These are phyloP conservation scores for Bombus vancouverensis DNA, from an alignment of 1,140 invertebrate species.

Conservation along the genomic window DNA sequence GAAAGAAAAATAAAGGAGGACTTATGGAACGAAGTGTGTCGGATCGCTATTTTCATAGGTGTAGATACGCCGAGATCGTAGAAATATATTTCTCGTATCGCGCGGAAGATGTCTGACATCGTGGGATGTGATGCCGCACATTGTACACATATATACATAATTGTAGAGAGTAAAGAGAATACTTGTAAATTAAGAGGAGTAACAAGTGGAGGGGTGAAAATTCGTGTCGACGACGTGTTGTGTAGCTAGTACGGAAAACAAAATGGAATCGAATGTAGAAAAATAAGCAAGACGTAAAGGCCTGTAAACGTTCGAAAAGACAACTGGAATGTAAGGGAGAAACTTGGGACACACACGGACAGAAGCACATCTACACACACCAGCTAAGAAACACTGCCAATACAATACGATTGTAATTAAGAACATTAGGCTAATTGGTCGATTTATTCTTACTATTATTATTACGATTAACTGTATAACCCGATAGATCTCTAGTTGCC, in stretches of 20 bases:
- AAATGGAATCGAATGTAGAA: background rate
- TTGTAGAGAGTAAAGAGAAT: constrained; percentile 52
- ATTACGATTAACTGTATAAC: constrained; percentile 64
- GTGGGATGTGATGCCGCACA: constrained; percentile 37
- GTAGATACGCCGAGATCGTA: constrained; percentile 33
- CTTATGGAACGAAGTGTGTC: constrained; percentile 12
- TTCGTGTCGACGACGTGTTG: constrained; percentile 50
- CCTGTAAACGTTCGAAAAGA: background rate
- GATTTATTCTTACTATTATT: constrained; percentile 70
- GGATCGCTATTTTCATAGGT: constrained; percentile 54
- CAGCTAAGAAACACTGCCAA: constrained; percentile 82
- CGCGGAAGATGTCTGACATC: constrained; percentile 8
- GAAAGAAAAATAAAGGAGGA: background rate
- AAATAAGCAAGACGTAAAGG: background rate
- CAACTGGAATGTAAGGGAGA: background rate
- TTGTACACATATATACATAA: constrained; percentile 57
- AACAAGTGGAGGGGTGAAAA: background rate
- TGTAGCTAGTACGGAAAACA: background rate
- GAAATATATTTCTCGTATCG: constrained; percentile 31
- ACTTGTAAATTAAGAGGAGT: constrained; percentile 43
- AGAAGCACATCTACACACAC: constrained; percentile 73
- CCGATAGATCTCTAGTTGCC: constrained; percentile 68
- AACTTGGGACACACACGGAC: constrained; percentile 35
- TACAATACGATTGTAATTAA: constrained; percentile 79
- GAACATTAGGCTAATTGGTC: constrained; percentile 70